Conservation (phyloP, 2,797 vertebrate genomes). For the Pseudomugil gertrudae region DNA sequence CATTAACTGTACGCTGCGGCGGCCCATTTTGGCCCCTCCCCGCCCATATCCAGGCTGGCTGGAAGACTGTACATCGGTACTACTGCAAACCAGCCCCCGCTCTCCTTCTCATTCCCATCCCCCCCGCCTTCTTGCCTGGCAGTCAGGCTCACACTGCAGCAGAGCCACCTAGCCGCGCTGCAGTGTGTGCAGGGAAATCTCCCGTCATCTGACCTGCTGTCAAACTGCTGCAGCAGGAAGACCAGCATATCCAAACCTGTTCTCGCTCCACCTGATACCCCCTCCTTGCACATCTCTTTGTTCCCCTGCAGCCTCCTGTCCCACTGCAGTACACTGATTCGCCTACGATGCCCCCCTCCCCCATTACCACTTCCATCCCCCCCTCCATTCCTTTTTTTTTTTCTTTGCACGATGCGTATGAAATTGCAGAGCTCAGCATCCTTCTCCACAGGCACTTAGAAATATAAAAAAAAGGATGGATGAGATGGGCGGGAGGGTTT, state of each 20-base stretch:
- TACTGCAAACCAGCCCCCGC: slow-evolving; percentile 66
- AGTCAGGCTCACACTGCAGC: slow-evolving; percentile 77
- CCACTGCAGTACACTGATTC: slow-evolving; percentile 60
- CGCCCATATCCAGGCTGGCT: slow-evolving; percentile 48
- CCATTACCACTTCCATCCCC: slow-evolving; percentile 30
- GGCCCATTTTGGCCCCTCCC: slow-evolving; percentile 6
- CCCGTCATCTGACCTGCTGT: slow-evolving; percentile 49
- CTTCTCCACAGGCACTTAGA: slow-evolving; percentile 68
- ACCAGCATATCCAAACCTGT: slow-evolving; percentile 32
- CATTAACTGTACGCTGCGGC: slow-evolving; percentile 61
- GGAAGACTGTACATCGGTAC: slow-evolving; percentile 71
- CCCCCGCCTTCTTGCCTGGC: slow-evolving; percentile 65
- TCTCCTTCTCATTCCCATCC: slow-evolving; percentile 29
- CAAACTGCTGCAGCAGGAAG: slow-evolving; percentile 33
- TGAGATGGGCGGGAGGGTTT: slow-evolving; percentile 68
- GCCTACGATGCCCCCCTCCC: slow-evolving; percentile 35
- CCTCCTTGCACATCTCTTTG: slow-evolving; percentile 31
- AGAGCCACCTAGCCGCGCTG: slow-evolving; percentile 60
- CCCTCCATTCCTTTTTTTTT: slow-evolving; percentile 48
- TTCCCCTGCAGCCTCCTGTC: slow-evolving; percentile 55
- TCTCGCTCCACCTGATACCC: slow-evolving; percentile 16
- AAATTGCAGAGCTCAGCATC: slow-evolving; percentile 84
- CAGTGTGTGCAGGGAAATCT: slow-evolving; percentile 61
- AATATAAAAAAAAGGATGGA: slow-evolving; percentile 31
- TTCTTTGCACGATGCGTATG: slow-evolving; percentile 57